Evolutionary conservation across 2,113 vertebrate genomes (phyloP), one percentile per base, ranked within the genome.

Genomic region (Phylloscopus whistleri): DNA sequence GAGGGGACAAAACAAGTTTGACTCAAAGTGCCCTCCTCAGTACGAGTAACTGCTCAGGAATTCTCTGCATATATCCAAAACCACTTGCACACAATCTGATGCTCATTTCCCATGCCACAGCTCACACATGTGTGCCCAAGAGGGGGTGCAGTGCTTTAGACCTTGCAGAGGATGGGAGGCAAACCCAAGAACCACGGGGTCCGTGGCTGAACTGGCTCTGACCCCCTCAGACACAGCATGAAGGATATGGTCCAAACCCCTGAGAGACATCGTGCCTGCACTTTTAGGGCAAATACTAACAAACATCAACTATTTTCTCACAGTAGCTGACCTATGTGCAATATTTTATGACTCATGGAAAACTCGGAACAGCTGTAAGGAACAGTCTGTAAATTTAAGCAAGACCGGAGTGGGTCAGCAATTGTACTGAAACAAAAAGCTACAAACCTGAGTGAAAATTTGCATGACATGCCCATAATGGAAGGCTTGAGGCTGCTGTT

Each of bases 351-450:
- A 95, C 77, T 95, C 81, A 91, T 2, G 72, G 73, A 92, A 95
- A 95, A 90, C 48, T 59, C 64, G 69, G 48, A 96, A 68, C 64
- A 81, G 85, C 94, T 92, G 73, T 77, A 68, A 93, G 79, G 46
- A 94, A 19, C 10, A 35, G 53, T 59, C 85, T 78, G 68, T 94
- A 92, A 90, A 93, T 86, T 92, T 88, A 89, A 69, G 76, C 56
- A 89, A 62, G 85, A 53, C 9, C 8, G 30, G 48, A 94, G 44
- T 30, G 26, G 79, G 55, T 77, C 51, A n/a, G 87, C 85, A 90
- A 76, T 69, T 76, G 51, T 62, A 59, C 63, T 69, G 68, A 72
- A 87, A 86, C 35, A 66, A 87, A 96, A 70, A 4, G 2, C 52
- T 86, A 74, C 52, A 90, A 91, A 93, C n/a, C 79, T 75, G 93